These are phyloP conservation scores for Chymomyza fuscimana DNA, from an alignment of 2,888 invertebrate species.

Conservation along the genomic window DNA sequence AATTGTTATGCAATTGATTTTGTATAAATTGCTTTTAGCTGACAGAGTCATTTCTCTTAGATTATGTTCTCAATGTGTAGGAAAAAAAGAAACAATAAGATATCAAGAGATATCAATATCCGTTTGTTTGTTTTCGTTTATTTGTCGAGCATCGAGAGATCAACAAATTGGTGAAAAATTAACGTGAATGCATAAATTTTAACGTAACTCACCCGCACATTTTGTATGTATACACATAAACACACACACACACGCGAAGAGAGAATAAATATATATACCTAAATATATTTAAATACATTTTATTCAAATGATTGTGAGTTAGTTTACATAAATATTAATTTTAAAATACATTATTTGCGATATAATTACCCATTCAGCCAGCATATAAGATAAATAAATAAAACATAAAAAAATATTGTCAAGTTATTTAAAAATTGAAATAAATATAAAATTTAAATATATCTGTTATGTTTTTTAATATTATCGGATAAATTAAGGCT, in stretches of 20 bases:
- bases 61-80: conserved; percentile 45
- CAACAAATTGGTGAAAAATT: conserved; percentile 13
- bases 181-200: background rate
- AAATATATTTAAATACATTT: conserved; percentile 58
- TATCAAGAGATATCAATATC: background rate
- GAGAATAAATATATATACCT: conserved; percentile 37
- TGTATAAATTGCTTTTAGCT: conserved; percentile 55
- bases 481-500: no score
- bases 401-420: conserved; percentile 61
- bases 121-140: conserved; percentile 47
- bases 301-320: conserved; percentile 72
- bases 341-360: conserved; percentile 72
- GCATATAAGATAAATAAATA: conserved; percentile 58
- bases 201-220: background rate
- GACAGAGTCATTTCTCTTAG: conserved; percentile 55
- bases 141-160: conserved; percentile 38
- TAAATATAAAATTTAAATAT: conserved; percentile 45
- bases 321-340: conserved; percentile 72
- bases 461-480: background rate
- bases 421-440: conserved; percentile 69
- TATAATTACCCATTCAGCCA: conserved; percentile 65
- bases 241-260: conserved; percentile 19
- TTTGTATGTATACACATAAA: conserved; percentile 25
- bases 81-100: background rate
- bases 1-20: conserved; percentile 45